Conservation (phyloP, 2,888 invertebrate species). For the Coleophora deauratella region DNA sequence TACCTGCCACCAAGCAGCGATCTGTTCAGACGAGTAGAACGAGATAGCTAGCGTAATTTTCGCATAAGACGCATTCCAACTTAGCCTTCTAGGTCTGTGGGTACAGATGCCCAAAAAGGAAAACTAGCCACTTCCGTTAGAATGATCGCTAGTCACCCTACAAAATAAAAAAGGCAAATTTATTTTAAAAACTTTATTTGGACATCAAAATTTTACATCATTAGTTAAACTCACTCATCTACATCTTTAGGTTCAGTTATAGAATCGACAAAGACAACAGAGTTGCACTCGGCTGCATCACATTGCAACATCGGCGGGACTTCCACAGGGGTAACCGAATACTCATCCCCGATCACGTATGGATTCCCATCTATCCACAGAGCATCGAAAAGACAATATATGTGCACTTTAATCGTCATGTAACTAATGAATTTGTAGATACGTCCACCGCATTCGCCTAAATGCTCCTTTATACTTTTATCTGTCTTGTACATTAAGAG, state of each 20-base stretch:
- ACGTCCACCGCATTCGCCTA: constrained; percentile 60
- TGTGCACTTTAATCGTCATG: constrained; percentile 65
- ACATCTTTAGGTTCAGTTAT: constrained; percentile 61
- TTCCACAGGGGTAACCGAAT: constrained; percentile 61
- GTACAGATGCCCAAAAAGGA: too few species aligned
- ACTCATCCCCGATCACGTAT: constrained; percentile 64
- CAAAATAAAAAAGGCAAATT: too few species aligned
- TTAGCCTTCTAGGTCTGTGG: too few species aligned
- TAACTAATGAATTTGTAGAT: constrained; percentile 67
- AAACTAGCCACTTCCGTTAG: too few species aligned
- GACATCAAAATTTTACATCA: too few species aligned
- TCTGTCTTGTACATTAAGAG: constrained; percentile 63
- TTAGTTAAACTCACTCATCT: constrained; percentile 49
- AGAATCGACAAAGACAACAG: constrained; percentile 59
- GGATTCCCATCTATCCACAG: constrained; percentile 67
- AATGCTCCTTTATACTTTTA: constrained; percentile 59
- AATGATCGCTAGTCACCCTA: too few species aligned
- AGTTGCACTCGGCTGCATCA: constrained; percentile 61
- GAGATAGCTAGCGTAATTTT: too few species aligned
- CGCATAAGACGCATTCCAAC: too few species aligned
- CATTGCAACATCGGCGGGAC: constrained; percentile 62
- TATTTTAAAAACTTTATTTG: too few species aligned
- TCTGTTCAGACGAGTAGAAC: too few species aligned
- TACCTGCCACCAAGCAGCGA: too few species aligned
- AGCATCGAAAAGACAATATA: constrained; percentile 61